Evolutionary conservation across 1,140 invertebrate genomes (phyloP), one percentile per base, ranked within the genome.

Genomic region (Halictus rubicundus): DNA sequence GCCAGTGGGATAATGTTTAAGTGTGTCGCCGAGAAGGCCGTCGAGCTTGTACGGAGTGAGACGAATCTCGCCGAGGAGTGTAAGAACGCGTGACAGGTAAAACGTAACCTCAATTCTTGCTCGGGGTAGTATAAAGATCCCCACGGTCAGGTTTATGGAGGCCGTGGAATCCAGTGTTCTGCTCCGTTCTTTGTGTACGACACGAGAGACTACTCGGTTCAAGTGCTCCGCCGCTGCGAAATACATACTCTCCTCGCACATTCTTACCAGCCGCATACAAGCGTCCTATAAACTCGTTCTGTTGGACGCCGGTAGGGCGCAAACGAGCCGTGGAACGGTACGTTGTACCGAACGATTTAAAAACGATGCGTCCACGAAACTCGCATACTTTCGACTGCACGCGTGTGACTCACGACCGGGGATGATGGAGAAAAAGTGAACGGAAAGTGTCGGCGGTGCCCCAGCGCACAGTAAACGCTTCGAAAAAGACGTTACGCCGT

Each of bases 31-130:
- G 70, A 57, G 68, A 60, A 57, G 81, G 84, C 54, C 57, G 61
- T 80, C 63, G 73, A 78, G 78, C 70, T 78, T 83, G 32, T 27
- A 83, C 81, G 85, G 85, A 85, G 81, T 65, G 70, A 75, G 73
- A 78, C 81, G 81, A 87, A 69, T 64, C 19, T 70, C 81, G 57
- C 66, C 78, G 84, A 83, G 70, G 23, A 70, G 78, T 69, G n/a
- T 23, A 76, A 63, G 72, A 80, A 83, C 85, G 85, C 85, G 84
- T 87, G 85, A 87, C 85, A 87, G 85, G 85, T 87, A 87, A 81
- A 68, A 77, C 84, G 57, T 86, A 78, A 81, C 81, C 78, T 83
- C 70, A 52, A 79, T 72, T 39, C 16, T 14, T 19, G 0, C 4
- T 21, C 16, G 52, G 2, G 8, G 14, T 19, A 49, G n/a, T 9